These are phyloP conservation scores for Andrena flavipes DNA, from an alignment of 2,888 invertebrate genomes.

Conservation along the genomic window DNA sequence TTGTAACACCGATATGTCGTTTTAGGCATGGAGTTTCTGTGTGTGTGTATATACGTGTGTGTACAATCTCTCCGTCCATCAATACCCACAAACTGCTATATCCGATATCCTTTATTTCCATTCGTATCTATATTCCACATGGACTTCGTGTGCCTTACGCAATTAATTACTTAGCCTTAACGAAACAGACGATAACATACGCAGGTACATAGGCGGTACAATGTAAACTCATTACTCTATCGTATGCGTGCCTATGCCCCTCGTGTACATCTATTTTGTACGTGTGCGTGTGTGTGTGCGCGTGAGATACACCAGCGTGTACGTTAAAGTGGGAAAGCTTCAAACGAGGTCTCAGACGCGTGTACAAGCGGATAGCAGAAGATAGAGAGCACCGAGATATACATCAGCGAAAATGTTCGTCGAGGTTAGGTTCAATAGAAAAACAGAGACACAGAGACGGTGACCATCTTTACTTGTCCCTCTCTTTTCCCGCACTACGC, in stretches of 20 bases:
- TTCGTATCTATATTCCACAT: slow-evolving; percentile 18
- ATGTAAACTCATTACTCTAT: slow-evolving; percentile 26
- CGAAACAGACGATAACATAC: slow-evolving; percentile 63
- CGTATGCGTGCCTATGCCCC: slow-evolving; percentile 20
- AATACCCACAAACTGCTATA: slow-evolving; percentile 2
- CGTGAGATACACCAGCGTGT: slow-evolving; percentile 36
- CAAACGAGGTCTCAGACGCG: slow-evolving; percentile 29
- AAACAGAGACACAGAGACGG: slow-evolving; percentile 18
- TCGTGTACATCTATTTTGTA: slow-evolving; percentile 10
- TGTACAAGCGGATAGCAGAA: slow-evolving; percentile 53
- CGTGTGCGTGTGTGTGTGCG: neutral
- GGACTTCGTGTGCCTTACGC: slow-evolving; percentile 31
- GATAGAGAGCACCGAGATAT: slow-evolving; percentile 63
- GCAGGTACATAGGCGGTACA: slow-evolving; percentile 51
- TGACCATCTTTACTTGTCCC: neutral
- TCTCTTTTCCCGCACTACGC: neutral
- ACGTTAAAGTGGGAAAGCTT: slow-evolving; percentile 7
- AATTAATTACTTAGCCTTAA: slow-evolving; percentile 49
- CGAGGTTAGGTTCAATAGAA: slow-evolving; percentile 5
- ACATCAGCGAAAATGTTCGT: slow-evolving; percentile 3
- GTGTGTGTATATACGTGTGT: slow-evolving; percentile 41
- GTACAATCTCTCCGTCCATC: neutral
- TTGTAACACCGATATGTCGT: slow-evolving; percentile 71
- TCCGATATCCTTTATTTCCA: slow-evolving; percentile 1
- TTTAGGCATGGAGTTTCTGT: slow-evolving; percentile 70